phyloP scores from a whole-genome alignment of 2,888 invertebrate species.

The Rotaria macrura region DNA sequence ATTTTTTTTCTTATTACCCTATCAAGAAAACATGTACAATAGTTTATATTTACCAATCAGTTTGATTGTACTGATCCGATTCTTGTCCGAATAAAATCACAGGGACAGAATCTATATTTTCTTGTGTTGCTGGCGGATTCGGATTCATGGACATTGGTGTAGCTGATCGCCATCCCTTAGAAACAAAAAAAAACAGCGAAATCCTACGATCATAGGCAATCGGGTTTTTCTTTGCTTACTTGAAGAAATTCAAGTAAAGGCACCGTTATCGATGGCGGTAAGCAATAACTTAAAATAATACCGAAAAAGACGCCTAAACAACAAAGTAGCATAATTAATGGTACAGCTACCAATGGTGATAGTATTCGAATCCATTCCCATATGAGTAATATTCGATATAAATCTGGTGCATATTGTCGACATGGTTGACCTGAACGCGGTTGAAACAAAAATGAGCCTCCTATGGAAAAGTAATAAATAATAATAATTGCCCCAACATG shows the following conservation, averaged over 20 bases:
- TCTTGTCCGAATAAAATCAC: neutral
- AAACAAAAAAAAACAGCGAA: neutral
- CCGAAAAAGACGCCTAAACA: neutral
- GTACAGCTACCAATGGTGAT: neutral
- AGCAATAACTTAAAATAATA: neutral
- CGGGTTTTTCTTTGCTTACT: neutral
- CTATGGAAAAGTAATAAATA: constrained; percentile 8
- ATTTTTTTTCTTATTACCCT: no score
- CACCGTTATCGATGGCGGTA: constrained; percentile 4
- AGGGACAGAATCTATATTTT: neutral
- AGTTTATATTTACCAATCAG: neutral
- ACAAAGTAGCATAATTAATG: neutral
- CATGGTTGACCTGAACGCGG: neutral
- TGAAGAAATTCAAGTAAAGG: neutral
- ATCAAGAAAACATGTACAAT: no score
- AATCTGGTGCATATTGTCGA: neutral
- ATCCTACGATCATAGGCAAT: neutral
- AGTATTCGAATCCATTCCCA: neutral
- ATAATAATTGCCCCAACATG: neutral
- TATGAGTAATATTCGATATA: neutral
- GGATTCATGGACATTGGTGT: neutral
- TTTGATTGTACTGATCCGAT: neutral
- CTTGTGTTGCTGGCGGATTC: neutral
- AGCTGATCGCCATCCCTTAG: neutral
- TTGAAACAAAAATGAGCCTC: neutral